Percentiles rank a stretch among this genome's conserved stretches.
These are phyloP conservation scores for Lota lota DNA, from an alignment of 2,113 vertebrate species.

Conservation along the genomic window DNA sequence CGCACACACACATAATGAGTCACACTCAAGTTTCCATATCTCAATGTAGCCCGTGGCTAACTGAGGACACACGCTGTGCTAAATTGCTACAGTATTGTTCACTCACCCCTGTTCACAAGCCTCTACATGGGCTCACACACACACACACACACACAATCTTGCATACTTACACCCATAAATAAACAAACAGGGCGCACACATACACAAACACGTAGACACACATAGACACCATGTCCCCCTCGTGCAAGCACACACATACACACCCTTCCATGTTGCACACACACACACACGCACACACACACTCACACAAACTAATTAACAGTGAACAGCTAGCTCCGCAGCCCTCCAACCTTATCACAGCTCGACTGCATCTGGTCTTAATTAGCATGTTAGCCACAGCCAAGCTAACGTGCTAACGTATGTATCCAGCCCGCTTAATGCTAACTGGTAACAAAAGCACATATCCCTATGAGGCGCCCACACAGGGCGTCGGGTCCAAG, in stretches of 20 bases:
- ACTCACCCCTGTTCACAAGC: conserved; percentile 27
- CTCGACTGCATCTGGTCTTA: conserved; percentile 43
- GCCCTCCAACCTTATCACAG: conserved; percentile 30
- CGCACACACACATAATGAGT: conserved; percentile 25
- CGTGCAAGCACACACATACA: conserved; percentile 2
- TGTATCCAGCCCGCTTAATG: conserved; percentile 1
- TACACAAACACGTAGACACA: not conserved
- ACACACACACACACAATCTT: conserved; percentile 10
- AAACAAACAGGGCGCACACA: not conserved
- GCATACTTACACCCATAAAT: not conserved
- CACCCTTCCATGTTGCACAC: not conserved
- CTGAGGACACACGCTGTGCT: conserved; percentile 49
- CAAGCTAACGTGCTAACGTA: not conserved
- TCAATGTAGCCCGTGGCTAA: conserved; percentile 29
- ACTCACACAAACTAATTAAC: conserved; percentile 15
- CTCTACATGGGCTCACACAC: not conserved
- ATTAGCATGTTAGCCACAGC: conserved; percentile 31
- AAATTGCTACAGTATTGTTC: conserved; percentile 36
- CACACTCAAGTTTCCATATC: conserved; percentile 22
- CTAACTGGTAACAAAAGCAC: not conserved
- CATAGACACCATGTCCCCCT: not conserved
- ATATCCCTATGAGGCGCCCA: not conserved
- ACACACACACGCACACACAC: conserved; percentile 4
- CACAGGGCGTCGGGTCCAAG: conserved; percentile 4
- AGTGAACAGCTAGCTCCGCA: conserved; percentile 21